These are phyloP conservation scores for Philereme transversata DNA, from an alignment of 2,888 invertebrate genomes.

Conservation along the genomic window DNA sequence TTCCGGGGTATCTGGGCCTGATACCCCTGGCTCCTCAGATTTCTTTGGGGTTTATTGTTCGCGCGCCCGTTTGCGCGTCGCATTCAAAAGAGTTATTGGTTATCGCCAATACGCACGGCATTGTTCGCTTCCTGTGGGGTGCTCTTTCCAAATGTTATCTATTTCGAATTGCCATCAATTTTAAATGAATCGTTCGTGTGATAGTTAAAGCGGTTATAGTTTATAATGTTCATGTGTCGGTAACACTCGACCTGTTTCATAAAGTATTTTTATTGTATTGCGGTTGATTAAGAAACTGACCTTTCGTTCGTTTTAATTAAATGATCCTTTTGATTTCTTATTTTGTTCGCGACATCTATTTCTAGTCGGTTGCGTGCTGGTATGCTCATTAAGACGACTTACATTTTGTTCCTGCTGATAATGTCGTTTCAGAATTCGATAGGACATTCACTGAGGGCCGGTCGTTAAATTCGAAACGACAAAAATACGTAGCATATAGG, in stretches of 20 bases:
- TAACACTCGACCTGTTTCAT: slow-evolving; percentile 34
- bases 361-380: slow-evolving; percentile 20
- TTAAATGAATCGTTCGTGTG: slow-evolving; percentile 61
- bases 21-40: slow-evolving; percentile 46
- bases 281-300: slow-evolving; percentile 38
- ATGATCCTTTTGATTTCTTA: slow-evolving; percentile 28
- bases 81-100: slow-evolving; percentile 60
- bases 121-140: slow-evolving; percentile 51
- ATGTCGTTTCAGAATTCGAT: slow-evolving; percentile 17
- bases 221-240: slow-evolving; percentile 48
- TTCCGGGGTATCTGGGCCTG: slow-evolving; percentile 30
- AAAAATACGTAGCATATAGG: background rate
- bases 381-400: slow-evolving; percentile 12
- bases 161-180: slow-evolving; percentile 61
- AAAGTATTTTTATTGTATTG: slow-evolving; percentile 28
- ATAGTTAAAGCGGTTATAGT: slow-evolving; percentile 57
- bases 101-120: slow-evolving; percentile 56
- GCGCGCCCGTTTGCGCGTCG: slow-evolving; percentile 53
- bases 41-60: slow-evolving; percentile 56
- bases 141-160: slow-evolving; percentile 52
- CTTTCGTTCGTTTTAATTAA: slow-evolving; percentile 37
- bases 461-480: background rate
- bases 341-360: slow-evolving; percentile 16
- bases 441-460: background rate
- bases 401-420: slow-evolving; percentile 19